Base-by-base conservation (phyloP, 2,797 vertebrate genomes). In the Podarcis siculus region DNA sequence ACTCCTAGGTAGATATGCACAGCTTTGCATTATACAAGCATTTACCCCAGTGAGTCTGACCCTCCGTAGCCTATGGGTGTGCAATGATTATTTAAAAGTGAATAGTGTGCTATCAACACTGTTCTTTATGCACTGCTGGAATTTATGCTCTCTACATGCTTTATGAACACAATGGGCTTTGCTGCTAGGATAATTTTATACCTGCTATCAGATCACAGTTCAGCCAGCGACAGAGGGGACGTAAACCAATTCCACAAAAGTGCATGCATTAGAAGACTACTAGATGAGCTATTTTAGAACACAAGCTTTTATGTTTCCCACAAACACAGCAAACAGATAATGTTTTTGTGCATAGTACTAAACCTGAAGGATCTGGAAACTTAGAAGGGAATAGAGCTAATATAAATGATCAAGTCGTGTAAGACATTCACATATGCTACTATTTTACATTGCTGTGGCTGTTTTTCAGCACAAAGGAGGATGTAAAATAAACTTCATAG, bases 341-440 rank as follows among this genome's bases (percentile, higher is more conserved):
- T 42, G 42, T 42, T 42, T 42, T 42, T 42, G 42, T 42, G 42
- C 42, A 42, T 42, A 42, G 42, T 42, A 42, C 71, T 91, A 89
- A 93, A 96, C 95, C 94, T 92, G 92, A 89, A 94, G 83, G 79
- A 87, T 92, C 89, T 89, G 90, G 86, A 87, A 94, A 91, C 94
- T 95, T 87, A 92, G 92, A 64, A 89, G 77, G 79, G 85, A 66
- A 85, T 76, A 78, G 91, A 89, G 84, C 55, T 13, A 87, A 79
- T 1, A 12, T 76, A 80, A 92, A 83, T 90, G 96, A 94, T 93
- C 91, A 83, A 66, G 87, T 84, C 92, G 86, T 0, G 75, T 64
- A 91, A 86, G 69, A 86, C 89, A 90, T 90, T 91, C 91, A 91
- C 93, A 90, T 84, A 75, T 2, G 67, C 79, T 49, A 86, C 78